These are phyloP conservation scores for Esperia sulphurella DNA, from an alignment of 2,888 invertebrate genomes.

Conservation along the genomic window DNA sequence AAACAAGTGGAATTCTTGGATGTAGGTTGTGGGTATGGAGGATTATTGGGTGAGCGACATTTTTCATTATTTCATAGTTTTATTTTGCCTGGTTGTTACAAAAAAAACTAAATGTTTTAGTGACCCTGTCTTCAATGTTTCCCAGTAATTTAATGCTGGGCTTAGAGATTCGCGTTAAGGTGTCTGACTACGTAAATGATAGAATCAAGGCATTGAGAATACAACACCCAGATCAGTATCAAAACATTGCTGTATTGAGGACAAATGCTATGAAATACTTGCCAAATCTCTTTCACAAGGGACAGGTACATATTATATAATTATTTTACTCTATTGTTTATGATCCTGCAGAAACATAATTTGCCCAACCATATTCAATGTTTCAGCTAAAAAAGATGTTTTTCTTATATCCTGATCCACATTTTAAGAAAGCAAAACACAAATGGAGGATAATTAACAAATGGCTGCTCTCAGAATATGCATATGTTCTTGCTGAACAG, in stretches of 20 bases:
- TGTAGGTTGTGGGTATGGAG: conserved; percentile 99
- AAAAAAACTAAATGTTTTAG: conserved; percentile 58
- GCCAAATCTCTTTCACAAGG: conserved; percentile 97
- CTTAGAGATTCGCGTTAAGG: conserved; percentile 98
- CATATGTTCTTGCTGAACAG: conserved; percentile 91
- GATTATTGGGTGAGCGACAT: conserved; percentile 83
- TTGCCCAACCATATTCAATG: conserved; percentile 4
- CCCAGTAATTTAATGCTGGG: conserved; percentile 94
- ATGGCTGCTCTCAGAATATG: conserved; percentile 96
- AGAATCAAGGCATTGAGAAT: conserved; percentile 91
- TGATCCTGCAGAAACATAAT: no score
- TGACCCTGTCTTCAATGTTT: conserved; percentile 94
- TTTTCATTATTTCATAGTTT: not conserved
- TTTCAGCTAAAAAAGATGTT: conserved; percentile 96
- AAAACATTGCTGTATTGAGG: conserved; percentile 96
- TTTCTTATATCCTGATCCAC: conserved; percentile 99
- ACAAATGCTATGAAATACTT: conserved; percentile 99
- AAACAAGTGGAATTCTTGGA: conserved; percentile 92
- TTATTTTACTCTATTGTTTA: not conserved
- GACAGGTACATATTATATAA: conserved; percentile 81
- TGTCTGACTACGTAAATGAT: conserved; percentile 98
- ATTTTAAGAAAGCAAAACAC: conserved; percentile 99
- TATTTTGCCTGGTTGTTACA: no score
- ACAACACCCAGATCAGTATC: conserved; percentile 87
- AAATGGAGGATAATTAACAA: conserved; percentile 99